A percentile compares a stretch with the other conserved stretches of the same genome.
Conservation (phyloP, 2,888 invertebrate species). For the Nemotelus nigrinus region DNA sequence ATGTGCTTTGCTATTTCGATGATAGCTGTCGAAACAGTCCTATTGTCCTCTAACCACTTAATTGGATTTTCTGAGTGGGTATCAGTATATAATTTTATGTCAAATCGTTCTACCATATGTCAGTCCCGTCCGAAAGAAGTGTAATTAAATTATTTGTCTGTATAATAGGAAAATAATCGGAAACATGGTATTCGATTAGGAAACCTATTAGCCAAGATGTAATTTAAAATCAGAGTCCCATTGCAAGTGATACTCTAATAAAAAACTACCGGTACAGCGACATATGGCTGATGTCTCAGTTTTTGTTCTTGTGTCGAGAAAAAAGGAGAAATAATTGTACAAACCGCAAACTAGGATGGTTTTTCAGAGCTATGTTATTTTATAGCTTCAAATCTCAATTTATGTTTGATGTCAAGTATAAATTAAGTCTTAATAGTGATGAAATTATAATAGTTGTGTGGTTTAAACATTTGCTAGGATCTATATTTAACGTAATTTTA, state of each 20-base stretch:
- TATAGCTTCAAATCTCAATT: no score
- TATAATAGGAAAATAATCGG: not conserved
- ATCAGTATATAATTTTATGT: not conserved
- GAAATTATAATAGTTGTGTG: no score
- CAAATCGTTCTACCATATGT: conserved; percentile 7
- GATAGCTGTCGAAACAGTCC: not conserved
- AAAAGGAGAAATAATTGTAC: no score
- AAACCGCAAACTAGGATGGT: no score
- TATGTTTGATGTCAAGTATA: no score
- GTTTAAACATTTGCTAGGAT: no score
- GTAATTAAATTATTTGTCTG: not conserved
- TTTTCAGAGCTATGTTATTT: no score
- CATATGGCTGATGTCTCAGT: conserved; percentile 18
- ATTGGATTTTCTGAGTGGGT: conserved; percentile 31
- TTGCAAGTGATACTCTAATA: not conserved
- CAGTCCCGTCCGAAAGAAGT: not conserved
- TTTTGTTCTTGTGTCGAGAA: not conserved
- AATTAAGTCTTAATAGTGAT: no score
- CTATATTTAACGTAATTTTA: no score
- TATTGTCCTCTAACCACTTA: conserved; percentile 43
- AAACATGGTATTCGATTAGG: not conserved
- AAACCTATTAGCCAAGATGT: not conserved
- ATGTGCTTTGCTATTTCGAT: conserved; percentile 42
- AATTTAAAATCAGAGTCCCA: conserved; percentile 13
- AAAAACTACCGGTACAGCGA: not conserved